Conservation (phyloP, 2,797 vertebrate species). For the Thripadectes ignobilis region DNA sequence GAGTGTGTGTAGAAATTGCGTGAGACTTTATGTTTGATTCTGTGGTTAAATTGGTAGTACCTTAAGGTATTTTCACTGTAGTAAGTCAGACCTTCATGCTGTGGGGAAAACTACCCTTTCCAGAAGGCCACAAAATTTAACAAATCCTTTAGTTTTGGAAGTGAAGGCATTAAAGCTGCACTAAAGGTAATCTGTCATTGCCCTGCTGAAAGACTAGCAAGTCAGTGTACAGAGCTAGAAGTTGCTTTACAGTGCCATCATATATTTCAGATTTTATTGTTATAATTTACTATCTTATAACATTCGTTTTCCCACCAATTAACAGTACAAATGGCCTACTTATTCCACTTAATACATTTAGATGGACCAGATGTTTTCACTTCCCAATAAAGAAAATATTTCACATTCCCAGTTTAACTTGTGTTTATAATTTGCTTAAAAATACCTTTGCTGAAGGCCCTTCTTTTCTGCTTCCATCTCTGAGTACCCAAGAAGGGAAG, state of each 20-base stretch:
- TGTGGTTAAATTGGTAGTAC: not conserved
- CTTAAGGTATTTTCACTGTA: not conserved
- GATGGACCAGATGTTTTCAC: not conserved
- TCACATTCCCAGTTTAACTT: not conserved
- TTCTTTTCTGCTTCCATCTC: not conserved
- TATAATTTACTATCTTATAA: not conserved
- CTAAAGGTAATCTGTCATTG: not conserved
- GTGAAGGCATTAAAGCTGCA: not conserved
- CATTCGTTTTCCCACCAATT: not conserved
- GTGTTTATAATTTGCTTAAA: slow-evolving; percentile 29
- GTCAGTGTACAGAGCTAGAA: not conserved
- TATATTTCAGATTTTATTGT: not conserved
- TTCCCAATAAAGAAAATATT: not conserved
- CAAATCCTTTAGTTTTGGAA: not conserved
- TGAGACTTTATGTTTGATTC: not conserved
- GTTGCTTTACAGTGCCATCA: not conserved
- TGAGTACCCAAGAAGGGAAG: slow-evolving; percentile 5
- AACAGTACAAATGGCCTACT: not conserved
- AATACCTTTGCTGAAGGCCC: slow-evolving; percentile 12
- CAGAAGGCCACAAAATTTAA: not conserved
- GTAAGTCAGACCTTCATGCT: not conserved
- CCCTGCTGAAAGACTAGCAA: not conserved
- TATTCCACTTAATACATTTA: not conserved
- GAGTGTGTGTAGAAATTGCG: not conserved
- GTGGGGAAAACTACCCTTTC: not conserved